A percentile compares a stretch with the other conserved stretches of the same genome.
Conservation (phyloP, 2,888 invertebrate genomes). For the Andrena praecox region DNA sequence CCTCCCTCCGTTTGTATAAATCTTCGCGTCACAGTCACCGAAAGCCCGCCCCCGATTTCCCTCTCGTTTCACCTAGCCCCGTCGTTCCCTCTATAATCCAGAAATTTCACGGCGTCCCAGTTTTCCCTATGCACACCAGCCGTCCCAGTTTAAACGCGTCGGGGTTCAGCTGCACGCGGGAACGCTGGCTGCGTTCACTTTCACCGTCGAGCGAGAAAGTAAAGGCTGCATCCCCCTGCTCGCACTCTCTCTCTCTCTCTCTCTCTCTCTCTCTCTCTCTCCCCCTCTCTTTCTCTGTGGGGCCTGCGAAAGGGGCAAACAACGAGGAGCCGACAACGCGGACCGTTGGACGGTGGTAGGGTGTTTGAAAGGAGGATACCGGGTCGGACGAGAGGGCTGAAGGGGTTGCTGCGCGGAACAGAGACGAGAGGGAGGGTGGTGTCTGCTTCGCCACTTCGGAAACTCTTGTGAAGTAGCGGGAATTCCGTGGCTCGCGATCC, state of each 20-base stretch:
- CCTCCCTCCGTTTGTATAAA: neutral
- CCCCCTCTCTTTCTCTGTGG: slow-evolving; percentile 16
- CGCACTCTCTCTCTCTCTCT: slow-evolving; percentile 20
- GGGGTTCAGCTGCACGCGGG: slow-evolving; percentile 56
- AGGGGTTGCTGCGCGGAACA: slow-evolving; percentile 54
- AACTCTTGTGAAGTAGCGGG: slow-evolving; percentile 82
- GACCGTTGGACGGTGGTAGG: slow-evolving; percentile 59
- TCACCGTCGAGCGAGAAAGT: slow-evolving; percentile 73
- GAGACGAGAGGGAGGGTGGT: slow-evolving; percentile 66
- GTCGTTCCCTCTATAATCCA: neutral
- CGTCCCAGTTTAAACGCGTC: slow-evolving; percentile 71
- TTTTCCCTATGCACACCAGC: slow-evolving; percentile 40
- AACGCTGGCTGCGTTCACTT: slow-evolving; percentile 72
- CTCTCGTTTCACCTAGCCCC: slow-evolving; percentile 1
- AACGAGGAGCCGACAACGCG: slow-evolving; percentile 67
- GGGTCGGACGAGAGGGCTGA: slow-evolving; percentile 60
- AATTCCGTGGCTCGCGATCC: slow-evolving; percentile 78
- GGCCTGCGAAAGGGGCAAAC: slow-evolving; percentile 75
- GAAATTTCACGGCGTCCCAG: slow-evolving; percentile 54
- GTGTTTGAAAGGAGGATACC: slow-evolving; percentile 73
- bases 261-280: slow-evolving; percentile 16
- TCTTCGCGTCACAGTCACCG: neutral
- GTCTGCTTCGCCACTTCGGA: slow-evolving; percentile 81
- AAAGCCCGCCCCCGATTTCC: slow-evolving; percentile 13
- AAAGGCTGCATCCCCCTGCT: slow-evolving; percentile 63